phyloP scores from a whole-genome alignment of 2,797 vertebrate species.

The Danio aesculapii region DNA sequence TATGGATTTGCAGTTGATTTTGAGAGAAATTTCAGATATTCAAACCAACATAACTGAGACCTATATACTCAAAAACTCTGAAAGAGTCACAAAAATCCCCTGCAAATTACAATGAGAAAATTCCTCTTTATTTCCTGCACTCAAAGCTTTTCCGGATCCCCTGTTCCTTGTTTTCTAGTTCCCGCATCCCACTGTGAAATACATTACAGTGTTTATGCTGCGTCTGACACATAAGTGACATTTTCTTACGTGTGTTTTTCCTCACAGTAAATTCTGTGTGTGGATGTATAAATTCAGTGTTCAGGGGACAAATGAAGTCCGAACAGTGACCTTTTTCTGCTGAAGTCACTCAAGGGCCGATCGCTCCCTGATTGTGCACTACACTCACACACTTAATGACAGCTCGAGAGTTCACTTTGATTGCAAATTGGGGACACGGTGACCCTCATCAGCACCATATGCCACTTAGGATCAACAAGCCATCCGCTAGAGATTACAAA shows the following conservation, averaged over 20 bases:
- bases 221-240: background rate
- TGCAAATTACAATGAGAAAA: background rate
- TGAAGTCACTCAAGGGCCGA: background rate
- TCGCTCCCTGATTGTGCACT: conserved; percentile 13
- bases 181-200: background rate
- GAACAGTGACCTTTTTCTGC: conserved; percentile 1
- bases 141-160: background rate
- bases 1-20: too few relatives aligned
- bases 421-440: conserved; percentile 38
- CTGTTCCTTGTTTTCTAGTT: background rate
- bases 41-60: too few relatives aligned
- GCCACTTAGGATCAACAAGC: conserved; percentile 33
- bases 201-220: background rate
- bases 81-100: too few relatives aligned
- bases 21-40: too few relatives aligned
- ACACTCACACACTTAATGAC: conserved; percentile 3
- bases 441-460: conserved; percentile 34
- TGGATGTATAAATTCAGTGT: background rate
- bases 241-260: background rate
- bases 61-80: too few relatives aligned
- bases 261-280: background rate
- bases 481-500: conserved; percentile 17
- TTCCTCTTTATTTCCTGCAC: conserved; percentile 18
- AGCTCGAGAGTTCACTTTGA: conserved; percentile 31
- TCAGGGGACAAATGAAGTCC: conserved; percentile 11